Base-by-base conservation (phyloP, 2,888 invertebrate genomes). In the Fragum whitleyi region DNA sequence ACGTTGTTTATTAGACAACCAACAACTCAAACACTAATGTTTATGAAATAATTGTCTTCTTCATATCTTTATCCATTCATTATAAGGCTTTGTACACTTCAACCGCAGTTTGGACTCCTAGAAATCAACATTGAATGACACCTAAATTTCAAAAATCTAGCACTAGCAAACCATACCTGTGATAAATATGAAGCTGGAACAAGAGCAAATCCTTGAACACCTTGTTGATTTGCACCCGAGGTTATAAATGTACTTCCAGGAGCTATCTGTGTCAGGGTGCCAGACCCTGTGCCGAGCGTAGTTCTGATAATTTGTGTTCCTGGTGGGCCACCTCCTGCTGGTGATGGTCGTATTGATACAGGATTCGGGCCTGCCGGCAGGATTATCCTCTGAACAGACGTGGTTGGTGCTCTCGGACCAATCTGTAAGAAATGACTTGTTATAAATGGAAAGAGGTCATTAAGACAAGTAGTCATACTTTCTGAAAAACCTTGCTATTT, bases 151-250 rank as follows among this genome's bases (percentile, higher is more conserved):
- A n/a, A n/a, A n/a, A n/a, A n/a, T n/a, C 32, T 6, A 36, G 32
- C 3, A 36, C 3, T 36, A 36, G 9, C 5, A 36, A 36, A 6
- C 32, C 32, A 42, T 80, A 91, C 92, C 90, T 92, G 92, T 68
- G 95, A 95, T 74, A 95, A 93, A 91, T 95, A 95, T 80, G 95
- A 95, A 6, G 96, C 95, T 32, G 96, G 96, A 14, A 96, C 93
- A 88, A 96, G 95, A 23, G 96, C 95, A 91, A 95, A 95, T 16
- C 92, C 90, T 62, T 91, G 92, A 42, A 92, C 79, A 6, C 91
- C 91, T 16, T 85, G 88, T 70, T 86, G 95, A 95, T 77, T 86
- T n/a, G 88, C 86, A n/a, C 91, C 90, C 5, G 92, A 85, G 2
- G 91, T 87, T 51, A 93, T 86, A 51, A 93, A 90, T 0, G 94